Evolutionary conservation across 2,113 vertebrate species (phyloP).

Genomic region (Ivindomyrus marchei): DNA sequence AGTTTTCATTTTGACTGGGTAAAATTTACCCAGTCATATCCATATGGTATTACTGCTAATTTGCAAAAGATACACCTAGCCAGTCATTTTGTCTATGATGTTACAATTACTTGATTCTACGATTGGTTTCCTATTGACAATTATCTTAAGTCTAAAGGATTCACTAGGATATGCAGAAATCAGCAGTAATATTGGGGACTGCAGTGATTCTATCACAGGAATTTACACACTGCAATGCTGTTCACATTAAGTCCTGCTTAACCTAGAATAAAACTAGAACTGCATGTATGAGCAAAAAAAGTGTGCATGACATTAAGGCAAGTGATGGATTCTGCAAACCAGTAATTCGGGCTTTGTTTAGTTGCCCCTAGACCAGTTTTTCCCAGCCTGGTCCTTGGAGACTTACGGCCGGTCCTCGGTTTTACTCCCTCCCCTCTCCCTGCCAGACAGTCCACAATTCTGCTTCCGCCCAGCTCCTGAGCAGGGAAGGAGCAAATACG

Average conservation of each 20-base stretch:
- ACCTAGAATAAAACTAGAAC: background rate
- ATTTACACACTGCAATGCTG: background rate
- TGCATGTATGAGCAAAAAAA: background rate
- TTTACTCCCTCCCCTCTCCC: background rate
- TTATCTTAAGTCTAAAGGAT: background rate
- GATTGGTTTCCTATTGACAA: background rate
- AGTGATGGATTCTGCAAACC: background rate
- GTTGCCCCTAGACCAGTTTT: background rate
- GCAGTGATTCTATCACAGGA: background rate
- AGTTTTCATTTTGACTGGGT: background rate
- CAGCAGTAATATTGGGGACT: background rate
- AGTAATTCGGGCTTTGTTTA: background rate
- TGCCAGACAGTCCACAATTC: background rate
- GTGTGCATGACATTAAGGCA: background rate
- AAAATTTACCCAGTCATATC: background rate
- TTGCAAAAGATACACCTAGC: background rate
- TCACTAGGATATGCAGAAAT: background rate
- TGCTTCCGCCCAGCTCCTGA: background rate
- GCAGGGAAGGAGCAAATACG: background rate
- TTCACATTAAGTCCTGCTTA: background rate
- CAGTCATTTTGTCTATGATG: background rate
- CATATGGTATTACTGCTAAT: background rate
- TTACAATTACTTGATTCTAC: background rate
- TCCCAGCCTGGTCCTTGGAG: background rate
- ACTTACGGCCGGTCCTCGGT: background rate